Evolutionary conservation across 2,113 vertebrate genomes (phyloP).

Genomic region (Sardina pilchardus): DNA sequence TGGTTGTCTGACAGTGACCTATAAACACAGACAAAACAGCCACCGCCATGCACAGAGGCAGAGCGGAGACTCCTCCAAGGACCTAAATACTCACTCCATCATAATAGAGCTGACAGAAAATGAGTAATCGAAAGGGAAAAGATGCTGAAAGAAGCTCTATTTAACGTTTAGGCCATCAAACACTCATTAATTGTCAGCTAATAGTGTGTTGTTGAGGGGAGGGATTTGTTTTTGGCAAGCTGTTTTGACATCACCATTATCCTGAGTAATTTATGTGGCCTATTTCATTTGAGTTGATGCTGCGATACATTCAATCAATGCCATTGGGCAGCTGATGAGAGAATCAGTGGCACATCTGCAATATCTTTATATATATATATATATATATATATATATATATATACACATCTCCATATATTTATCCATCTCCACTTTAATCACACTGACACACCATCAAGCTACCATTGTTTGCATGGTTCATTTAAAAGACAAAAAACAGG

Average conservation of each 20-base stretch:
- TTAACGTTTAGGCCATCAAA: slow-evolving; percentile 32
- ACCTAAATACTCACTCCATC: not conserved
- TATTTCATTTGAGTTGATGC: slow-evolving; percentile 20
- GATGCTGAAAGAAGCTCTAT: slow-evolving; percentile 18
- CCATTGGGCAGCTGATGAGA: slow-evolving; percentile 25
- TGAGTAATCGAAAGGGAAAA: slow-evolving; percentile 18
- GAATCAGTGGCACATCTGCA: slow-evolving; percentile 10
- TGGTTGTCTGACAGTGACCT: slow-evolving; percentile 1
- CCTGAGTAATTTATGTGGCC: slow-evolving; percentile 36
- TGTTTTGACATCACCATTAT: slow-evolving; percentile 39
- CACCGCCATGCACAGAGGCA: not conserved
- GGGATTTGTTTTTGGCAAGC: slow-evolving; percentile 41
- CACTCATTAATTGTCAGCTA: slow-evolving; percentile 39
- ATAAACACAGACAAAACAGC: slow-evolving; percentile 1
- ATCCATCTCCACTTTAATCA: not conserved
- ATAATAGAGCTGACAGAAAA: not conserved
- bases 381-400: too few species aligned
- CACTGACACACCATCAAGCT: not conserved
- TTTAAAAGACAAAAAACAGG: not conserved
- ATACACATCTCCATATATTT: not conserved
- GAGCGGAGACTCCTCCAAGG: not conserved
- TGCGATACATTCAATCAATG: slow-evolving; percentile 41
- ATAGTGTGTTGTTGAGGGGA: slow-evolving; percentile 32
- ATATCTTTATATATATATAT: not conserved
- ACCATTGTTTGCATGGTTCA: not conserved